These are phyloP conservation scores for Venustaconcha ellipsiformis DNA, from an alignment of 1,140 invertebrate species.

Conservation along the genomic window DNA sequence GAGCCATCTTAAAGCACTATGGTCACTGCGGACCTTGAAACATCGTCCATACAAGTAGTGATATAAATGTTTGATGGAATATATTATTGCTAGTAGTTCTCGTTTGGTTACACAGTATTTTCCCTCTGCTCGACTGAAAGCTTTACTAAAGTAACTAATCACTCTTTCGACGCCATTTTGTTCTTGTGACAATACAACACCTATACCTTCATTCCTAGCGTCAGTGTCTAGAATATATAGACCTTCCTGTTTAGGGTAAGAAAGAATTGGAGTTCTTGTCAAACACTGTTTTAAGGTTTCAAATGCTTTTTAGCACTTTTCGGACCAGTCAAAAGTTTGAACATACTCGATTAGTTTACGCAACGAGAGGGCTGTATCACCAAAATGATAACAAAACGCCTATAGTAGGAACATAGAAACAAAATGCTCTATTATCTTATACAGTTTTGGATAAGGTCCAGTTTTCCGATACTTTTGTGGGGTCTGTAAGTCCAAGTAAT, in stretches of 20 bases:
- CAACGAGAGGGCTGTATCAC: not conserved
- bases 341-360: not conserved
- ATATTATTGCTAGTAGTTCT: conserved; percentile 4
- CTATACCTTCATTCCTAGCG: conserved; percentile 4
- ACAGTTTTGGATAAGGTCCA: conserved; percentile 5
- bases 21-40: no score
- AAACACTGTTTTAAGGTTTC: conserved; percentile 5
- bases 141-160: conserved; percentile 3
- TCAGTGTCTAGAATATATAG: conserved; percentile 27
- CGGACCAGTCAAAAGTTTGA: not conserved
- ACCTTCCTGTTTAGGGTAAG: conserved; percentile 13
- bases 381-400: not conserved
- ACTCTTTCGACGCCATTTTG: conserved; percentile 13
- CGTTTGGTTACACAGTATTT: conserved; percentile 14
- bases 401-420: conserved; percentile 1
- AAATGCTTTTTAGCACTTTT: not conserved
- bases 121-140: not conserved
- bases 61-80: conserved; percentile 3
- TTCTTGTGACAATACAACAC: conserved; percentile 3
- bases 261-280: conserved; percentile 13
- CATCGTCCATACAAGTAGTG: not conserved
- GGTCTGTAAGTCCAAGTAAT: conserved; percentile 8
- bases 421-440: not conserved
- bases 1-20: no score
- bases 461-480: not conserved